Evolutionary conservation across 2,888 invertebrate genomes (phyloP).

Genomic region (Hartigia nigra): DNA sequence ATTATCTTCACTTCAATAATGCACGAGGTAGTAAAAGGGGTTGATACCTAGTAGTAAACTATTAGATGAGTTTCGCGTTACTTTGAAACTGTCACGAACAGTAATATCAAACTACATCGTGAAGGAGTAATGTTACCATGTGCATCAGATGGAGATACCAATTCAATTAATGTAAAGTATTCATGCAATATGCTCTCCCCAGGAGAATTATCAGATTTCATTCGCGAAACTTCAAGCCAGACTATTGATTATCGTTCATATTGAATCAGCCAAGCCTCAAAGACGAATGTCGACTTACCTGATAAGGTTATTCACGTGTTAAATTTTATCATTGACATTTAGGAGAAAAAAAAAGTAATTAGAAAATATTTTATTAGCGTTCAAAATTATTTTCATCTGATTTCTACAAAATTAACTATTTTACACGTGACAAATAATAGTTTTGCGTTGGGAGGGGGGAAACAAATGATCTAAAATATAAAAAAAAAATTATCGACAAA

Average conservation of each 20-base stretch:
- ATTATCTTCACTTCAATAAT: neutral
- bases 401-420: no score
- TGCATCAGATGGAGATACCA: neutral
- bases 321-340: no score
- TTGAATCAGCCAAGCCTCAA: neutral
- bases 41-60: neutral
- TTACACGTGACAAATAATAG: no score
- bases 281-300: neutral
- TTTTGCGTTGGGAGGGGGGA: no score
- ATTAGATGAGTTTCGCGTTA: slow-evolving; percentile 6
- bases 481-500: no score
- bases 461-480: no score
- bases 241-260: neutral
- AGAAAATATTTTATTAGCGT: no score
- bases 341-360: no score
- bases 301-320: no score
- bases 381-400: no score
- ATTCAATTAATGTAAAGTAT: slow-evolving; percentile 9
- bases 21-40: neutral
- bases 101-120: neutral
- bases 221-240: neutral
- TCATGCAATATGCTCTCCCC: neutral
- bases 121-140: neutral
- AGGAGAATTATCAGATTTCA: neutral
- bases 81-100: slow-evolving; percentile 3